These are phyloP conservation scores for Sphaeramia orbicularis DNA, from an alignment of 2,797 vertebrate species.

Conservation along the genomic window DNA sequence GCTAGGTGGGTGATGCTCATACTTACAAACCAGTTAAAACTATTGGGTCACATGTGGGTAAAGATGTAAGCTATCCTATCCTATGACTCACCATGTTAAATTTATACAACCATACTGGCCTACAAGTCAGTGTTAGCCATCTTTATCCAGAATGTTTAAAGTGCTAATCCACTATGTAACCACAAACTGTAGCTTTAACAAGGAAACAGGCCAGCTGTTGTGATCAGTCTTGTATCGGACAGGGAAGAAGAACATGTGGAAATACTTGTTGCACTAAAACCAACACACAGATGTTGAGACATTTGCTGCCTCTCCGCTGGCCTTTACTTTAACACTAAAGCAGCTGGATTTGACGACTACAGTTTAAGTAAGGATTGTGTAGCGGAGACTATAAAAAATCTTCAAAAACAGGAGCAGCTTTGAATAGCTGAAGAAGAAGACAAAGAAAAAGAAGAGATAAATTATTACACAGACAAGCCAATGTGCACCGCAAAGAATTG, in stretches of 20 bases:
- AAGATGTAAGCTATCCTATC: slow-evolving; percentile 46
- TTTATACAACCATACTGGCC: slow-evolving; percentile 40
- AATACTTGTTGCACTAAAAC: slow-evolving; percentile 84
- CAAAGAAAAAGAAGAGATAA: neutral
- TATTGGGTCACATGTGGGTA: slow-evolving; percentile 38
- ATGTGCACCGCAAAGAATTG: slow-evolving; percentile 52
- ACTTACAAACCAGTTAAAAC: slow-evolving; percentile 34
- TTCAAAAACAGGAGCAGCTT: slow-evolving; percentile 8
- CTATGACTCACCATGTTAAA: slow-evolving; percentile 43
- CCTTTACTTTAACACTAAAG: slow-evolving; percentile 74
- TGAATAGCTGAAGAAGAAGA: slow-evolving; percentile 17
- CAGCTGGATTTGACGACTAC: slow-evolving; percentile 76
- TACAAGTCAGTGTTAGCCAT: slow-evolving; percentile 49
- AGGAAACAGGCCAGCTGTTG: slow-evolving; percentile 83
- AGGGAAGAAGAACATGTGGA: slow-evolving; percentile 80
- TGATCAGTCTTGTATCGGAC: slow-evolving; percentile 78
- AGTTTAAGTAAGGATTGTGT: slow-evolving; percentile 39
- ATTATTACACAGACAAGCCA: slow-evolving; percentile 39
- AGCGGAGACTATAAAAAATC: slow-evolving; percentile 4
- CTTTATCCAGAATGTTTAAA: slow-evolving; percentile 60
- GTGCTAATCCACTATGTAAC: slow-evolving; percentile 72
- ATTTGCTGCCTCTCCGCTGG: slow-evolving; percentile 78
- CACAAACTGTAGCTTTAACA: slow-evolving; percentile 69
- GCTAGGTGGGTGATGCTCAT: slow-evolving; percentile 25
- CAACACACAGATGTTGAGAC: slow-evolving; percentile 84